Conservation (phyloP, 2,888 invertebrate species). For the Tigriopus californicus region DNA sequence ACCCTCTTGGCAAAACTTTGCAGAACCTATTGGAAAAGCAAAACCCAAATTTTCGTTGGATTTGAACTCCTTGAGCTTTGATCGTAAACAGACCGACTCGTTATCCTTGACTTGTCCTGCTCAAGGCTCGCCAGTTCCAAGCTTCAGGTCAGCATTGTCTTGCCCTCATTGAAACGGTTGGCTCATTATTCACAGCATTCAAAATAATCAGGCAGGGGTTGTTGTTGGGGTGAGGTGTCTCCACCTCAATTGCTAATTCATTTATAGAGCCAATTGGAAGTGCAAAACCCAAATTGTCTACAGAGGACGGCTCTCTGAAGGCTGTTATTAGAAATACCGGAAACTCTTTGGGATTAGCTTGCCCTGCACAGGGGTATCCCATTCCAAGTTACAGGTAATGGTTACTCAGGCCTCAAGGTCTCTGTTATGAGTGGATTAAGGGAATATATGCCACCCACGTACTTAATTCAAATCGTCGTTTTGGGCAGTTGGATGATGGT, state of each 20-base stretch:
- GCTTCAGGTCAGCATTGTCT: slow-evolving; percentile 17
- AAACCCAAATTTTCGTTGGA: background rate
- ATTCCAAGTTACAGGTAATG: slow-evolving; percentile 15
- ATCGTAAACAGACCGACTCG: background rate
- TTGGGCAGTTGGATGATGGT: background rate
- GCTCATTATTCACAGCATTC: background rate
- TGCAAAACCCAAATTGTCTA: slow-evolving; percentile 19
- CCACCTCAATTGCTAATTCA: background rate
- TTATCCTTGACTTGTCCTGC: slow-evolving; percentile 19
- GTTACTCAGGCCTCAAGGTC: background rate
- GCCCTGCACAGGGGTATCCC: slow-evolving; percentile 13
- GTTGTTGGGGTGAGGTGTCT: background rate
- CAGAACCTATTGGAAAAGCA: slow-evolving; percentile 6
- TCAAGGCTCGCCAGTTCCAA: slow-evolving; percentile 18
- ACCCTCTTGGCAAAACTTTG: background rate
- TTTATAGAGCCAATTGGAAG: slow-evolving; percentile 20
- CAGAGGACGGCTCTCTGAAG: slow-evolving; percentile 17
- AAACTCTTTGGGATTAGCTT: slow-evolving; percentile 1
- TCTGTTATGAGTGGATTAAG: too few species aligned
- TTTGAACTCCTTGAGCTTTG: background rate
- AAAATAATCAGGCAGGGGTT: background rate
- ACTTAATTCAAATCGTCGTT: too few species aligned
- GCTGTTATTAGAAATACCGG: slow-evolving; percentile 3
- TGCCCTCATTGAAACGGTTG: background rate
- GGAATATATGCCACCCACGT: too few species aligned